phyloP scores from a whole-genome alignment of 2,113 vertebrate species.

The Oreochromis spilurus region DNA sequence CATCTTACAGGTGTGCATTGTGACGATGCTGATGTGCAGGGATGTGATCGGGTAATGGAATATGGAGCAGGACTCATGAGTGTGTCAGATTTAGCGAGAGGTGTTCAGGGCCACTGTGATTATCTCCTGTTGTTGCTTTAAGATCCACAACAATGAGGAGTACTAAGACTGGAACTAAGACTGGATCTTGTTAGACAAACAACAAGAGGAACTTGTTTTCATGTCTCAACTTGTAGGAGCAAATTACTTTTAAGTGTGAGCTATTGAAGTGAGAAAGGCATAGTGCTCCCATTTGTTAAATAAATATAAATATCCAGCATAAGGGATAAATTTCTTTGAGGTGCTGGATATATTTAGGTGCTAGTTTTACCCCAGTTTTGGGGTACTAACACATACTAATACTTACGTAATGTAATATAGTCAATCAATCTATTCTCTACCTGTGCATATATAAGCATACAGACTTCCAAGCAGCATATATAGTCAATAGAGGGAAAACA shows the following conservation, averaged over 20 bases:
- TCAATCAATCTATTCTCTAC: neutral
- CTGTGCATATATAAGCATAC: neutral
- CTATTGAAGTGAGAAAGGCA: neutral
- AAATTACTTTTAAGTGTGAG: neutral
- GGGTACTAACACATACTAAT: neutral
- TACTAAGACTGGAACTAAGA: neutral
- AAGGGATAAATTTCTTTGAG: neutral
- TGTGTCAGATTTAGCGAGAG: constrained; percentile 45
- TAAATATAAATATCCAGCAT: neutral
- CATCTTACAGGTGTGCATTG: neutral
- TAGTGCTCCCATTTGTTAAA: neutral
- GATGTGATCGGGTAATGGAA: constrained; percentile 33
- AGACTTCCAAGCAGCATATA: neutral
- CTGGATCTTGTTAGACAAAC: neutral
- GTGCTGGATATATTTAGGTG: neutral
- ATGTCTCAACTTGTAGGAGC: neutral
- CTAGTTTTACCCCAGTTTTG: accelerated
- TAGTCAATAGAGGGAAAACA: neutral
- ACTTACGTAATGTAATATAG: neutral
- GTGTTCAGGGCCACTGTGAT: neutral
- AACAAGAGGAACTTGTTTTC: neutral
- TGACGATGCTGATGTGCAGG: neutral
- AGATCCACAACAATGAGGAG: neutral
- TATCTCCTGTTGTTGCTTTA: neutral
- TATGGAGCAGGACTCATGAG: constrained; percentile 56